Evolutionary conservation across 2,113 vertebrate species (phyloP).

Genomic region (Gopherus flavomarginatus): DNA sequence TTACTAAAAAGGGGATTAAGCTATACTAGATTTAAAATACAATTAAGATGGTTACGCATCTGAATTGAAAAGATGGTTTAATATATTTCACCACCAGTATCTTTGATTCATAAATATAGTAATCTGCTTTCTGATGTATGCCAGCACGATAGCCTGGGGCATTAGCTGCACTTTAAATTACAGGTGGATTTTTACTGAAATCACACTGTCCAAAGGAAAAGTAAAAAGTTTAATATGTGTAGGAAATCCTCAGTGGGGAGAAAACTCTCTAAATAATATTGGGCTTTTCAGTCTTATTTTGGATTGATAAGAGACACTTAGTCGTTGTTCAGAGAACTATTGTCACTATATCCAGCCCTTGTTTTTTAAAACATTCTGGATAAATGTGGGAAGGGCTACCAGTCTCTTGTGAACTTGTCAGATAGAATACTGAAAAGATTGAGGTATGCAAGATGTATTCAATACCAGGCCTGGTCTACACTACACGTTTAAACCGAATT

Average conservation of each 20-base stretch:
- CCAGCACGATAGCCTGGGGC: not conserved
- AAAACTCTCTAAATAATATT: not conserved
- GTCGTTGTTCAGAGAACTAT: not conserved
- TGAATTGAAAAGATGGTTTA: not conserved
- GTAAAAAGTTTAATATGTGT: not conserved
- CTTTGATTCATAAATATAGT: not conserved
- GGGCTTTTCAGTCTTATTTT: not conserved
- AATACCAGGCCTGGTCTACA: not conserved
- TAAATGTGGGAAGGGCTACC: not conserved
- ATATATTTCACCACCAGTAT: not conserved
- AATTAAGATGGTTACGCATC: not conserved
- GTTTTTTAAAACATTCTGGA: slow-evolving; percentile 5
- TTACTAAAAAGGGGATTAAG: not conserved
- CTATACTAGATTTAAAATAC: not conserved
- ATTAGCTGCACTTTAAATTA: not conserved
- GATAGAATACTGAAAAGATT: not conserved
- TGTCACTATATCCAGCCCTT: slow-evolving; percentile 33
- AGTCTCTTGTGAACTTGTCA: not conserved
- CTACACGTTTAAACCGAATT: too few relatives aligned
- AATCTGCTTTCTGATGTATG: not conserved
- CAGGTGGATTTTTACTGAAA: not conserved
- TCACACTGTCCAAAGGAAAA: not conserved
- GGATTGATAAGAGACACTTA: not conserved
- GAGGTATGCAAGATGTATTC: not conserved
- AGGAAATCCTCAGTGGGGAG: not conserved